These are phyloP conservation scores for Manis javanica DNA, from an alignment of 2,797 vertebrate genomes.

Conservation along the genomic window DNA sequence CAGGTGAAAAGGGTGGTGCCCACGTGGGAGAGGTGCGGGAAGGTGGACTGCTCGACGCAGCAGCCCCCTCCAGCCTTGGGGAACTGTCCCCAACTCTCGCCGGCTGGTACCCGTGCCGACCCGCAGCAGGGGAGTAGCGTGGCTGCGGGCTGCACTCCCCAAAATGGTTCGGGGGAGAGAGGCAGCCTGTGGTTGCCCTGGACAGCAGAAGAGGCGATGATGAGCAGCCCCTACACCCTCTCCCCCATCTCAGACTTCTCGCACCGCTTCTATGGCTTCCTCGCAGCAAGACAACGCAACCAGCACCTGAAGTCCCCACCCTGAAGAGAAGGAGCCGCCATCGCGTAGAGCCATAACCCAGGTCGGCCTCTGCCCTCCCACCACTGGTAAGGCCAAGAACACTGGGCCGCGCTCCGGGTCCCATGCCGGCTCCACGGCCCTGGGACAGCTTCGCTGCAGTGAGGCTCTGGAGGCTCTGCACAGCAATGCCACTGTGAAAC, in stretches of 20 bases:
- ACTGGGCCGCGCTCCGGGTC: constrained; percentile 84
- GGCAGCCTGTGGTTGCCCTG: not conserved
- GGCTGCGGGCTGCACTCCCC: too few species aligned
- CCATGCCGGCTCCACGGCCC: constrained; percentile 80
- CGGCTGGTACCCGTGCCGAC: not conserved
- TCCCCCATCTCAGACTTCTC: not conserved
- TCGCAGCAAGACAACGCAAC: fast-evolving
- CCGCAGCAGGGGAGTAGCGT: too few species aligned
- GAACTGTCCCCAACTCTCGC: not conserved
- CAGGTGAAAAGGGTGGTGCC: not conserved
- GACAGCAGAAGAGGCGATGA: not conserved
- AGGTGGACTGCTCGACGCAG: not conserved
- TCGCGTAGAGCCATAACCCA: not conserved
- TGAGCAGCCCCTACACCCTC: not conserved
- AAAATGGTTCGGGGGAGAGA: not conserved
- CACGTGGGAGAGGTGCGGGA: fast-evolving
- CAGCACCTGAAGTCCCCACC: not conserved
- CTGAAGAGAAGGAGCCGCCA: not conserved
- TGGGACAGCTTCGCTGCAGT: constrained; percentile 60
- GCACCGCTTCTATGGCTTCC: not conserved
- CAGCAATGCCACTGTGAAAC: constrained; percentile 79
- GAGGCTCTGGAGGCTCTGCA: constrained; percentile 85
- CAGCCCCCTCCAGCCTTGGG: not conserved
- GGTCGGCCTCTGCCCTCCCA: constrained; percentile 52
- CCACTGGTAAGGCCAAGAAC: constrained; percentile 86